These are phyloP conservation scores for Heliconius himera DNA, from an alignment of 1,140 invertebrate species.

Conservation along the genomic window DNA sequence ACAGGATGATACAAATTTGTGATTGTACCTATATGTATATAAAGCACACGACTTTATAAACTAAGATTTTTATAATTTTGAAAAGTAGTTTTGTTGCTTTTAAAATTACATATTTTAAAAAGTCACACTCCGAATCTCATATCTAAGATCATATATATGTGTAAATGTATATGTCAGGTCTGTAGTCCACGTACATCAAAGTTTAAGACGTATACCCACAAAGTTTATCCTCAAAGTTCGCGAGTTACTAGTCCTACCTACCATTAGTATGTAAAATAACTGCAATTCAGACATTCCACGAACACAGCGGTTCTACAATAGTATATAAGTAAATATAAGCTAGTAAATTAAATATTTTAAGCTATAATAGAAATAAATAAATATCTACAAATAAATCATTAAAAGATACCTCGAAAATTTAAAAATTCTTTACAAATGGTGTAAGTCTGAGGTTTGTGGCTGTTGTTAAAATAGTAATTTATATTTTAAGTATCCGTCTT, in stretches of 20 bases:
- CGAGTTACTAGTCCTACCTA: slow-evolving; percentile 45
- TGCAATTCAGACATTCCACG: slow-evolving; percentile 48
- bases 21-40: too few relatives aligned
- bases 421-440: too few relatives aligned
- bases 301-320: slow-evolving; percentile 12
- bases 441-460: too few relatives aligned
- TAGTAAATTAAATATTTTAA: not conserved
- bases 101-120: too few relatives aligned
- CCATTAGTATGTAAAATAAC: slow-evolving; percentile 55
- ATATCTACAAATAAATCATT: not conserved
- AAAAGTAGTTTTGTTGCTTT: too few relatives aligned
- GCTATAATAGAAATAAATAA: not conserved
- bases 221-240: slow-evolving; percentile 60
- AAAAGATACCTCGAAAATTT: too few relatives aligned
- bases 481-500: too few relatives aligned
- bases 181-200: slow-evolving; percentile 56
- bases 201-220: slow-evolving; percentile 66
- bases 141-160: not conserved
- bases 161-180: slow-evolving; percentile 30
- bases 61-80: too few relatives aligned
- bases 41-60: too few relatives aligned
- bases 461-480: too few relatives aligned
- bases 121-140: not conserved
- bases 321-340: not conserved
- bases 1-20: too few relatives aligned